phyloP scores from a whole-genome alignment of 30 jellyfish, hydroid and myxozoan genomes.

The Aurelia sp. region DNA sequence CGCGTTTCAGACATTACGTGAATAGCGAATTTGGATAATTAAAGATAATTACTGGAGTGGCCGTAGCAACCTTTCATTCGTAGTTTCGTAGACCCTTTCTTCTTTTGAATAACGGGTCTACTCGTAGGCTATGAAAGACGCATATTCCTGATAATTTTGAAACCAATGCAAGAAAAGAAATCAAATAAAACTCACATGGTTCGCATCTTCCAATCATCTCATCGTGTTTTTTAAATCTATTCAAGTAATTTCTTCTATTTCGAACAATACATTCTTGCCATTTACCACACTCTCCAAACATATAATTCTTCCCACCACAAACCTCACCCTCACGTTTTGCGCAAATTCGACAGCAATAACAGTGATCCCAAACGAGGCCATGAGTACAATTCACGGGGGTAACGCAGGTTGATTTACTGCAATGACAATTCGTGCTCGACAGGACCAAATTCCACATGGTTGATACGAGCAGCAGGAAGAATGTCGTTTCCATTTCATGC shows the following conservation, averaged over 20 bases:
- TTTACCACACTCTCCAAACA: constrained; percentile 80
- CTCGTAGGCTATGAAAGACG: no score
- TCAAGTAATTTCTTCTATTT: constrained; percentile 36
- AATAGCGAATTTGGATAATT: no score
- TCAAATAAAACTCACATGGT: constrained; percentile 57
- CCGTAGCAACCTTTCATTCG: no score
- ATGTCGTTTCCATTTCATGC: not conserved
- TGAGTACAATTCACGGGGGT: constrained; percentile 51
- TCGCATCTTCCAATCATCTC: constrained; percentile 84
- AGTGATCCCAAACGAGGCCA: constrained; percentile 77
- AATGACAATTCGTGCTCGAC: constrained; percentile 19
- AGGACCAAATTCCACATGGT: constrained; percentile 1
- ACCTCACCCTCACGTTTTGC: constrained; percentile 86
- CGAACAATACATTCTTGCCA: constrained; percentile 77
- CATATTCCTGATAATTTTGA: no score
- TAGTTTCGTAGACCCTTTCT: no score
- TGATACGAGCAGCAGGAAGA: not conserved
- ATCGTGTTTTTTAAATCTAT: constrained; percentile 33
- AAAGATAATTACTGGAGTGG: no score
- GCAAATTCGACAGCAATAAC: constrained; percentile 79
- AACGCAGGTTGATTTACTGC: constrained; percentile 29
- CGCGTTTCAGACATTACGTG: no score
- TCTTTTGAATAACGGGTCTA: no score
- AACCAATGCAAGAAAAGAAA: not conserved
- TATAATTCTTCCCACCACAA: constrained; percentile 80